Evolutionary conservation across 2,113 vertebrate species (phyloP).

Genomic region (Tragelaphus imberbis): DNA sequence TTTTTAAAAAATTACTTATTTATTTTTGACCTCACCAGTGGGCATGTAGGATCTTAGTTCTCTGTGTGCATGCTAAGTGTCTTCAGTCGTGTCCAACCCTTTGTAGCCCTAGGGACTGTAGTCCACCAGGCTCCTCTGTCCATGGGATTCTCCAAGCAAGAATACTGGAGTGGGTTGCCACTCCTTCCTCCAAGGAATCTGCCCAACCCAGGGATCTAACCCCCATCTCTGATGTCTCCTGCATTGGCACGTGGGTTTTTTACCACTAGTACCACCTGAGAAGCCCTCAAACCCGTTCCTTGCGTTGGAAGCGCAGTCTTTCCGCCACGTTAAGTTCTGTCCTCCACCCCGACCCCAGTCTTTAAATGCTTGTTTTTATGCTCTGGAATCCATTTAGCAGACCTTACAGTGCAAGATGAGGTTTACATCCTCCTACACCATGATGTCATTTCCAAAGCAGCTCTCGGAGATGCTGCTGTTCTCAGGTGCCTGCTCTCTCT

Average conservation of each 20-base stretch:
- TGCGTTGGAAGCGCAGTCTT: background rate
- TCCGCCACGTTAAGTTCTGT: background rate
- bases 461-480: background rate
- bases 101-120: background rate
- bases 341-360: background rate
- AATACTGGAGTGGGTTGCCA: background rate
- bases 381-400: background rate
- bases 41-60: background rate
- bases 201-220: background rate
- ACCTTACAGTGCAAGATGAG: background rate
- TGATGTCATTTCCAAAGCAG: background rate
- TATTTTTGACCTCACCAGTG: background rate
- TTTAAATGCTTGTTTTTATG: background rate
- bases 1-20: background rate
- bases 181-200: background rate
- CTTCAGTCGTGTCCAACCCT: background rate
- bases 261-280: background rate
- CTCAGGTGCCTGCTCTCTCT: background rate
- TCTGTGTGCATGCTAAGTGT: background rate
- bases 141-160: background rate
- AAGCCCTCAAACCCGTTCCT: background rate
- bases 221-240: background rate
- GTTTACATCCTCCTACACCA: fast-evolving
- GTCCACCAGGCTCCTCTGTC: background rate
- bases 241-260: background rate